Conservation (phyloP, 2,888 invertebrate genomes). For the Rhamnusium bicolor region DNA sequence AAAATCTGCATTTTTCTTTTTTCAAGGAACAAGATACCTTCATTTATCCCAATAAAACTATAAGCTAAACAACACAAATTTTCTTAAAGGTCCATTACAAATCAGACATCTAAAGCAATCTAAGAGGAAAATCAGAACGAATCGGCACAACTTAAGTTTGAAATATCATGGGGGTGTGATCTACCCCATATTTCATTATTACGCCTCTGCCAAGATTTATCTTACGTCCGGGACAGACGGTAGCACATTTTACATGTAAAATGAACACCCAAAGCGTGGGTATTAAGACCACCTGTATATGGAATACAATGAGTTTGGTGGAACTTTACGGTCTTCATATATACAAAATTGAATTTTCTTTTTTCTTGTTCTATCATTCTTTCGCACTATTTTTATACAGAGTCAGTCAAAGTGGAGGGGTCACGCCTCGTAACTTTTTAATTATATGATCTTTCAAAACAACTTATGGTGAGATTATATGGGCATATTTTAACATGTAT, state of each 20-base stretch:
- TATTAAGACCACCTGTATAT: constrained; percentile 27
- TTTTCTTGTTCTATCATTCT: not conserved
- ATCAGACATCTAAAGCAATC: not conserved
- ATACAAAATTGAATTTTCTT: not conserved
- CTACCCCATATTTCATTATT: constrained; percentile 62
- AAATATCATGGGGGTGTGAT: constrained; percentile 62
- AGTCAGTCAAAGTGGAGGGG: too few relatives aligned
- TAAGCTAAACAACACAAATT: not conserved
- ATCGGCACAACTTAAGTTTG: constrained; percentile 58
- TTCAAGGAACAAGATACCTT: not conserved
- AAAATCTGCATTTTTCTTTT: not conserved
- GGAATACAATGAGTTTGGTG: constrained; percentile 1
- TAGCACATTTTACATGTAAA: constrained; percentile 61
- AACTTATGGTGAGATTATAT: too few relatives aligned
- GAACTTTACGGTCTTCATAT: not conserved
- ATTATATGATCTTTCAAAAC: too few relatives aligned
- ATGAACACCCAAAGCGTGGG: constrained; percentile 46
- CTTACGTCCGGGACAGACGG: constrained; percentile 61
- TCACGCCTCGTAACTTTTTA: too few relatives aligned
- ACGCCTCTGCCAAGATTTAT: constrained; percentile 60
- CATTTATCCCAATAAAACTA: not conserved
- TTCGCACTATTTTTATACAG: too few relatives aligned
- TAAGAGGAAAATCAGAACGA: constrained; percentile 58
- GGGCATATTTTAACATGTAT: too few relatives aligned
- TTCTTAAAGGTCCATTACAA: not conserved